phyloP scores from a whole-genome alignment of 2,888 invertebrate genomes.

The Homarus gammarus region DNA sequence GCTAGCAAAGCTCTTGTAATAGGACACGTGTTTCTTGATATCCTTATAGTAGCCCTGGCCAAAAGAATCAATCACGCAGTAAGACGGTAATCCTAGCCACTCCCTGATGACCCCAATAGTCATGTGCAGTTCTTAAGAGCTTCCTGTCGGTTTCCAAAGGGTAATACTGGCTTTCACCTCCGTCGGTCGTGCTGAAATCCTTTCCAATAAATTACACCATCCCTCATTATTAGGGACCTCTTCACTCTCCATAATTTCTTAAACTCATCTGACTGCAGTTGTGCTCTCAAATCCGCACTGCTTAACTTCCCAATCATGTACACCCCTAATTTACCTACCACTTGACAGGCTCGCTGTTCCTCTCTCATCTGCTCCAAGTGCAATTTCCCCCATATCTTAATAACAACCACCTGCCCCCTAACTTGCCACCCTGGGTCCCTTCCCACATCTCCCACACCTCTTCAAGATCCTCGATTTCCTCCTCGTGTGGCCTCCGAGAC shows the following conservation, averaged over 20 bases:
- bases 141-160: not conserved
- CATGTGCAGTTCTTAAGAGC: slow-evolving; percentile 8
- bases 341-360: not conserved
- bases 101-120: slow-evolving; percentile 30
- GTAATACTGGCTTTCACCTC: slow-evolving; percentile 16
- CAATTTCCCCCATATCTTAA: not conserved
- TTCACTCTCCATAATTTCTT: slow-evolving; percentile 24
- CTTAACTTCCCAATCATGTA: not conserved
- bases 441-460: slow-evolving; percentile 1
- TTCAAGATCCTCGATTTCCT: not conserved
- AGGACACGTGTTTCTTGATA: not conserved
- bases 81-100: slow-evolving; percentile 15
- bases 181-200: not conserved
- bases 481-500: not conserved
- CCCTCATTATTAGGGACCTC: slow-evolving; percentile 22
- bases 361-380: not conserved
- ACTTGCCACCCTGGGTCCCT: not conserved
- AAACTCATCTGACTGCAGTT: not conserved
- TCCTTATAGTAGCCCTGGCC: slow-evolving; percentile 27
- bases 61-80: too few relatives aligned
- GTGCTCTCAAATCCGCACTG: not conserved
- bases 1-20: not conserved
- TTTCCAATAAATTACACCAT: slow-evolving; percentile 33
- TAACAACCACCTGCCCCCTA: not conserved
- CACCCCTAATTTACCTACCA: slow-evolving; percentile 29